phyloP scores from a whole-genome alignment of 2,797 vertebrate species.

The Taeniopygia guttata region DNA sequence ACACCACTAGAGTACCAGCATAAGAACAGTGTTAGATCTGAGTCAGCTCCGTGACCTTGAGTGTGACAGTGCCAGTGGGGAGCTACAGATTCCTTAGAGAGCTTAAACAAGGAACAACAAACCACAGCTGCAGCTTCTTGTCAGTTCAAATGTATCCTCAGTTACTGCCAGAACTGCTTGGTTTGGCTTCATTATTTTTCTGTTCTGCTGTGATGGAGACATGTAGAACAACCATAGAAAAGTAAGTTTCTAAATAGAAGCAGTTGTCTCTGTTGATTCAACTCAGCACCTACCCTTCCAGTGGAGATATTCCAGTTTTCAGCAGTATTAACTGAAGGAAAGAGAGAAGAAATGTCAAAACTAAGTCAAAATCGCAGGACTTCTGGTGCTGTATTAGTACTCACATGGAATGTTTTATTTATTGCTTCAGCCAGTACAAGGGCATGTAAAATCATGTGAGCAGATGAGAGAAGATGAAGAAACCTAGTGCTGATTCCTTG shows the following conservation, averaged over 20 bases:
- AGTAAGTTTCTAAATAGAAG: neutral
- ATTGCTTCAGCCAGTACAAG: neutral
- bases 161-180: neutral
- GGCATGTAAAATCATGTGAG: neutral
- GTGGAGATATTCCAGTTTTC: neutral
- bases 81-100: neutral
- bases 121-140: neutral
- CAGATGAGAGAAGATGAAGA: neutral
- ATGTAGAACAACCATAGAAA: neutral
- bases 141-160: neutral
- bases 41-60: neutral
- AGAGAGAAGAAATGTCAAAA: neutral
- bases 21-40: neutral
- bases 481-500: neutral
- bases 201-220: neutral
- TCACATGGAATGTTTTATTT: neutral
- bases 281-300: neutral
- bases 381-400: neutral
- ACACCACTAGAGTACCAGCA: neutral
- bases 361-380: neutral
- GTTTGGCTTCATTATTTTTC: neutral
- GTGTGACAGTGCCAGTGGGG: neutral
- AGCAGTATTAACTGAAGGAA: neutral
- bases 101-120: neutral
- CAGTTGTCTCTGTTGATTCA: neutral